Evolutionary conservation across 2,888 invertebrate genomes (phyloP).

Genomic region (Uloborus plumipes): DNA sequence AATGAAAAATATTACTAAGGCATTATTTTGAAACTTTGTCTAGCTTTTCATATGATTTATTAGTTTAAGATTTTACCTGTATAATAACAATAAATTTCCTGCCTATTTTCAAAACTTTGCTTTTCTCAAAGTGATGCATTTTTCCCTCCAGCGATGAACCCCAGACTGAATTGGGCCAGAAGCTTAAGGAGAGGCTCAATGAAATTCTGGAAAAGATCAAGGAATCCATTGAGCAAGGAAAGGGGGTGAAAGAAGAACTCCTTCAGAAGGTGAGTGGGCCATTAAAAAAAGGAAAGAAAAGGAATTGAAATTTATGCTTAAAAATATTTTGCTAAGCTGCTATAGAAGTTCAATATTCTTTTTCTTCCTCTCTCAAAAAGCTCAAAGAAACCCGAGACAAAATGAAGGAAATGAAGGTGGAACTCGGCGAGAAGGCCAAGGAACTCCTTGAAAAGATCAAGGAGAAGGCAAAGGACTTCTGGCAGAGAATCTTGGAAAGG

Average conservation of each 20-base stretch:
- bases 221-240: constrained; percentile 45
- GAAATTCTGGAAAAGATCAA: constrained; percentile 39
- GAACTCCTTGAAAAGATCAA: constrained; percentile 12
- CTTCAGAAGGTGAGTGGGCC: constrained; percentile 23
- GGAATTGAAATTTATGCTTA: too few relatives aligned
- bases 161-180: constrained; percentile 18
- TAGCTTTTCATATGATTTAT: too few relatives aligned
- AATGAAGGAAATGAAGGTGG: constrained; percentile 36
- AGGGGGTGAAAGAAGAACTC: constrained; percentile 24
- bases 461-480: constrained; percentile 18
- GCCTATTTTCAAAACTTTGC: too few relatives aligned
- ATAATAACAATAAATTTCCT: too few relatives aligned
- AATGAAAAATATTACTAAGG: too few relatives aligned
- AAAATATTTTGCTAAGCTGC: too few relatives aligned
- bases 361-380: background rate
- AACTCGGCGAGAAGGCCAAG: constrained; percentile 14
- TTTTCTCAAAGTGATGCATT: too few relatives aligned
- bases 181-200: constrained; percentile 23
- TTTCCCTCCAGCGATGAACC: background rate
- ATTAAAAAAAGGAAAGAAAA: too few relatives aligned
- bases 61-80: too few relatives aligned
- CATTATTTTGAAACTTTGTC: too few relatives aligned
- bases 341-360: too few relatives aligned
- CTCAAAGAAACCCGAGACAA: constrained; percentile 27
- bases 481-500: constrained; percentile 17